Base-by-base conservation (phyloP, 2,113 vertebrate species). In the Probosciger aterrimus region DNA sequence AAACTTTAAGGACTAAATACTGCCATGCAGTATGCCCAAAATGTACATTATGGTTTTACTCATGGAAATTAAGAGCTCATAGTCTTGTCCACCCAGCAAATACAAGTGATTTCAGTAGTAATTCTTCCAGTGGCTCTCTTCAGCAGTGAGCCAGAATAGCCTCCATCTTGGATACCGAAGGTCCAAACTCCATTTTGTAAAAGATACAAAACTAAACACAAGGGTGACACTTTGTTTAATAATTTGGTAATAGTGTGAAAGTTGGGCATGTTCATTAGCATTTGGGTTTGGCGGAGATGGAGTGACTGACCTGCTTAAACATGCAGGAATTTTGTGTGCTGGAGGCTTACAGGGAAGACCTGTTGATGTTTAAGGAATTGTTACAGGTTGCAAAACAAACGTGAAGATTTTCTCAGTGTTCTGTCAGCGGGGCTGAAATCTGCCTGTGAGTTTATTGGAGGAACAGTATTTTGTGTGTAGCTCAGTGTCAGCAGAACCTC, bases 61-160 rank as follows among this genome's bases (percentile, higher is more conserved):
- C 1, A 3, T 18, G 49, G 70, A 37, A 50, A 28, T 0, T 0
- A 79, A 60, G n/a, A 78, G 22, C 24, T 91, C 3, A 9, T 25
- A 3, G 10, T 39, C 6, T 52, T 62, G 10, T 53, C 14, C 9
- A 4, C 7, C 5, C 9, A 41, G 37, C 50, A 60, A 69, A 47
- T 3, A 12, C 2, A 60, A 18, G 14, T 49, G 35, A 87, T 49
- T 59, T 52, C 11, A 37, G 33, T 35, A 74, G 75, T 55, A 37
- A 9, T 52, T 77, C 25, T 79, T 59, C 18, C 6, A 33, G 65
- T 28, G 60, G 30, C 41, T 59, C 13, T 60, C 10, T 52, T 47
- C 43, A 60, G 46, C 75, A 74, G 71, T 17, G 19, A 3, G 8
- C 6, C 57, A 67, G 27, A 20, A 3, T 6, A 53, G 20, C 4